Conservation (phyloP, 1,140 invertebrate species). For the Melipona quadrifasciata region DNA sequence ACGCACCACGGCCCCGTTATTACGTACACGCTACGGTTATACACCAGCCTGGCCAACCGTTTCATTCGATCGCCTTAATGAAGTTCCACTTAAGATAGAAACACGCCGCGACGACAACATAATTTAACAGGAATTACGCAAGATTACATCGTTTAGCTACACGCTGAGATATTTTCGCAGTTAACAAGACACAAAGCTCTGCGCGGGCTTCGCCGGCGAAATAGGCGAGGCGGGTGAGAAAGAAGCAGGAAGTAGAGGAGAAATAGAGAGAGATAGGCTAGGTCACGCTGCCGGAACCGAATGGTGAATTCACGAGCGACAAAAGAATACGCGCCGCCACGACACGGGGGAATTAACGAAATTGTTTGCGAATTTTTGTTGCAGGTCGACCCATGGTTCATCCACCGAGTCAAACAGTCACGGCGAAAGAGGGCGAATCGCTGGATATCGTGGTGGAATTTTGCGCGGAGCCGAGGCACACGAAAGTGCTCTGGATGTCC, state of each 20-base stretch:
- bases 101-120: not conserved
- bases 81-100: slow-evolving; percentile 2
- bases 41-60: not conserved
- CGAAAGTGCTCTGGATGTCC: slow-evolving; percentile 83
- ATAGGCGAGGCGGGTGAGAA: not conserved
- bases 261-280: not conserved
- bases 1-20: too few species aligned
- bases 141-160: slow-evolving; percentile 26
- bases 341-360: slow-evolving; percentile 27
- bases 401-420: slow-evolving; percentile 81
- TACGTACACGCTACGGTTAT: too few species aligned
- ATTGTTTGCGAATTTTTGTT: slow-evolving; percentile 67
- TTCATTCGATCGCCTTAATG: slow-evolving; percentile 13
- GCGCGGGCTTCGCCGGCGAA: not conserved
- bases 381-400: slow-evolving; percentile 84
- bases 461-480: slow-evolving; percentile 83
- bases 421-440: slow-evolving; percentile 82
- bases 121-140: slow-evolving; percentile 34
- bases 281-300: not conserved
- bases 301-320: slow-evolving; percentile 40
- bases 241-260: not conserved
- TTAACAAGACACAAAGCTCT: slow-evolving; percentile 58
- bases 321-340: not conserved
- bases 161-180: slow-evolving; percentile 43
- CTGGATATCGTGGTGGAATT: slow-evolving; percentile 83